Conservation (phyloP, 2,888 invertebrate species). For the Nowickia ferox region DNA sequence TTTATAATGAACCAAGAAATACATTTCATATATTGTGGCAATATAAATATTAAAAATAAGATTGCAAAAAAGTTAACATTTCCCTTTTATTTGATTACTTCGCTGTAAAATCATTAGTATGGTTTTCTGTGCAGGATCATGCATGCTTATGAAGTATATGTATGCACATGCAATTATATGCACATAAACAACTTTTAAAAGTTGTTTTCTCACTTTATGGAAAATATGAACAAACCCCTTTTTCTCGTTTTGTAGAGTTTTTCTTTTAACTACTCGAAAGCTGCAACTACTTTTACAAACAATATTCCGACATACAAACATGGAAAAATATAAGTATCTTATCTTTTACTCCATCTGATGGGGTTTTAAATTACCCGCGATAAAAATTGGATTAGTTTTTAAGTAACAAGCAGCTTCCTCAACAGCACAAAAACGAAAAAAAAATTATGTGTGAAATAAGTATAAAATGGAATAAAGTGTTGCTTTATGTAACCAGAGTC, state of each 20-base stretch:
- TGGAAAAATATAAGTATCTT: conserved; percentile 56
- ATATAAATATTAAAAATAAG: too few relatives aligned
- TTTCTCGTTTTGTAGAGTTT: conserved; percentile 39
- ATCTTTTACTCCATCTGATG: conserved; percentile 76
- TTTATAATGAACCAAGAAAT: too few relatives aligned
- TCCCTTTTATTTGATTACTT: conserved; percentile 62
- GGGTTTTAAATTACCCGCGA: conserved; percentile 82
- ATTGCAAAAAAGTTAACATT: conserved; percentile 60
- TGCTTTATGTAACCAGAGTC: conserved; percentile 75
- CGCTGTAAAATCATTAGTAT: conserved; percentile 53
- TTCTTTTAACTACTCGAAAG: conserved; percentile 56
- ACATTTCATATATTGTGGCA: too few relatives aligned
- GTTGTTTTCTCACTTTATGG: neutral
- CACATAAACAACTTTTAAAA: conserved; percentile 1
- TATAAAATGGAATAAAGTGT: conserved; percentile 69
- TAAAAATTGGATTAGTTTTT: conserved; percentile 82
- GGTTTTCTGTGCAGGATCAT: conserved; percentile 3
- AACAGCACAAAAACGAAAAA: conserved; percentile 34
- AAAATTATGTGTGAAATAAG: conserved; percentile 11
- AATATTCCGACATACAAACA: conserved; percentile 70
- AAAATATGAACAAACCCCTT: conserved; percentile 28
- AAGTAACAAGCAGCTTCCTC: conserved; percentile 67
- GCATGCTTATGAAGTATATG: too few relatives aligned
- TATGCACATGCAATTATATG: neutral
- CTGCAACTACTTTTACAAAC: conserved; percentile 64